phyloP scores from a whole-genome alignment of 2,113 vertebrate genomes.

The Romanogobio albipinnatus region DNA sequence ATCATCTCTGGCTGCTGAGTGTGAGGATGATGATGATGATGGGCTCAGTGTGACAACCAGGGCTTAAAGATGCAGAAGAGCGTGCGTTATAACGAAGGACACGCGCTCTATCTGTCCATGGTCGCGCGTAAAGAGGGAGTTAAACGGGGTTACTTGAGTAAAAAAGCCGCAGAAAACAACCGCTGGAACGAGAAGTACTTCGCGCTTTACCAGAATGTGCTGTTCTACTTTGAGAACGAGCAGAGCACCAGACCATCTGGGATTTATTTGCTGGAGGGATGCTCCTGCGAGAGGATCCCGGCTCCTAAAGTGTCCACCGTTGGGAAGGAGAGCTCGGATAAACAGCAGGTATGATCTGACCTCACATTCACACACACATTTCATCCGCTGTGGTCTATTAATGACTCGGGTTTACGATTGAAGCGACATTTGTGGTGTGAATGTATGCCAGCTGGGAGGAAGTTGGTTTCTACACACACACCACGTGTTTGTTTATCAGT shows the following conservation, averaged over 20 bases:
- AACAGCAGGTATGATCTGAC: slow-evolving; percentile 79
- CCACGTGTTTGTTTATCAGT: slow-evolving; percentile 3
- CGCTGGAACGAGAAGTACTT: slow-evolving; percentile 96
- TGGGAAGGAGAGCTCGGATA: slow-evolving; percentile 84
- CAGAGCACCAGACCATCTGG: slow-evolving; percentile 89
- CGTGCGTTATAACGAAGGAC: slow-evolving; percentile 94
- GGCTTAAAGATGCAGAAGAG: slow-evolving; percentile 90
- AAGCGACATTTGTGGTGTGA: background rate
- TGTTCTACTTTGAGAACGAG: slow-evolving; percentile 95
- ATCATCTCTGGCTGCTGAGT: slow-evolving; percentile 20
- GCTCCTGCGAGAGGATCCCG: slow-evolving; percentile 87
- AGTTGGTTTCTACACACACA: background rate
- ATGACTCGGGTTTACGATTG: background rate
- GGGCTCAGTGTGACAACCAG: slow-evolving; percentile 40
- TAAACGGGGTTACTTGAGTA: slow-evolving; percentile 88
- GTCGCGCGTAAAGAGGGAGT: slow-evolving; percentile 90
- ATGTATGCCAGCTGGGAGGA: background rate
- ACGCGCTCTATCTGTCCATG: slow-evolving; percentile 87
- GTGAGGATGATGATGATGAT: slow-evolving; percentile 1
- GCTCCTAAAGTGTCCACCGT: slow-evolving; percentile 78
- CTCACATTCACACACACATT: no score
- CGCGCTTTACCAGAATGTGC: slow-evolving; percentile 92
- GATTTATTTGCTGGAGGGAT: slow-evolving; percentile 93
- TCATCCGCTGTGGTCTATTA: background rate
- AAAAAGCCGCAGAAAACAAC: slow-evolving; percentile 90